These are phyloP conservation scores for Monopterus albus DNA, from an alignment of 2,113 vertebrate genomes.

Conservation along the genomic window DNA sequence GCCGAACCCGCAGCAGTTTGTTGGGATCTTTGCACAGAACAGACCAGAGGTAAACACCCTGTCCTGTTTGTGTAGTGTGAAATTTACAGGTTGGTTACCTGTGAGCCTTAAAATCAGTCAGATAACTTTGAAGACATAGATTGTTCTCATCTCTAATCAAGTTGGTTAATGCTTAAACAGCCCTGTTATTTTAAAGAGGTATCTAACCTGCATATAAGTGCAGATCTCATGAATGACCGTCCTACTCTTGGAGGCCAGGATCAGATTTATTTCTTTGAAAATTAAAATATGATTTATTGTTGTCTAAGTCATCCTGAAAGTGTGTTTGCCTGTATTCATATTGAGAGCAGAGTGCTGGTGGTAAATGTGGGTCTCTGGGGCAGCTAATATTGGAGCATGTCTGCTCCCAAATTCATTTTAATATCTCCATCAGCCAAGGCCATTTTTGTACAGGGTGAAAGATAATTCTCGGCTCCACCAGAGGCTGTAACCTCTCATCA, in stretches of 20 bases:
- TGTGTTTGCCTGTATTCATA: slow-evolving; percentile 23
- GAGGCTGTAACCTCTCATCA: slow-evolving; percentile 33
- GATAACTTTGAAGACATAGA: no score
- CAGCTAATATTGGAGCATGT: slow-evolving; percentile 31
- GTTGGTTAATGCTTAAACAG: not conserved
- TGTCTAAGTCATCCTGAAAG: not conserved
- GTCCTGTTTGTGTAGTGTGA: not conserved
- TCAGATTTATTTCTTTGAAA: not conserved
- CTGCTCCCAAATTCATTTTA: slow-evolving; percentile 31
- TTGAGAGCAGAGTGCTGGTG: slow-evolving; percentile 8
- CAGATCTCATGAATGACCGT: no score
- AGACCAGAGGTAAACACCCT: slow-evolving; percentile 79
- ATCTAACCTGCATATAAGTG: no score
- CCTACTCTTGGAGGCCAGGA: not conserved
- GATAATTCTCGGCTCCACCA: slow-evolving; percentile 43
- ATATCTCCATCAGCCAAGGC: slow-evolving; percentile 5
- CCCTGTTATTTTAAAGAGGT: not conserved
- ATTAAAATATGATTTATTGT: slow-evolving; percentile 9
- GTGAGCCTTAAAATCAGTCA: no score
- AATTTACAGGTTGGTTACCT: no score
- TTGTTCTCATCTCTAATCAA: not conserved
- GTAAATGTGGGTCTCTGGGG: slow-evolving; percentile 35
- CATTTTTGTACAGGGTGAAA: slow-evolving; percentile 21
- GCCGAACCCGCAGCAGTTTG: slow-evolving; percentile 78
- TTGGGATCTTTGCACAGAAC: slow-evolving; percentile 84